Percentiles rank a stretch among this genome's conserved stretches.
phyloP scores from a whole-genome alignment of 2,888 invertebrate genomes.

The Eudemis profundana region DNA sequence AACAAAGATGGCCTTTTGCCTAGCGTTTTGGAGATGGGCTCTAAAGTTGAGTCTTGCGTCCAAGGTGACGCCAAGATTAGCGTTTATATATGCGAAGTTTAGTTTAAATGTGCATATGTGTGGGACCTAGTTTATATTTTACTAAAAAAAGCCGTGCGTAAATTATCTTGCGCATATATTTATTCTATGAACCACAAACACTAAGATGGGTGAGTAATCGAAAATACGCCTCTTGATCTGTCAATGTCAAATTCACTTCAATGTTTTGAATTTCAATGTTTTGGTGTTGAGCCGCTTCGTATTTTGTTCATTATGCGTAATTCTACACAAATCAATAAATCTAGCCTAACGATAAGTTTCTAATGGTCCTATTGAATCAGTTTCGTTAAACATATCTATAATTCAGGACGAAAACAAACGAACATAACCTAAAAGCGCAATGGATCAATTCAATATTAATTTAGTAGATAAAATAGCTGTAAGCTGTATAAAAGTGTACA shows the following conservation, averaged over 20 bases:
- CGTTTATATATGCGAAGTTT: no score
- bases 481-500: conserved; percentile 86
- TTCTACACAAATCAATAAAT: background rate
- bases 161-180: background rate
- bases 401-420: background rate
- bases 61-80: no score
- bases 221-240: conserved; percentile 24
- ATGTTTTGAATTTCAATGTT: background rate
- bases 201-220: no score
- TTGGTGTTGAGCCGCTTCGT: background rate
- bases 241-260: conserved; percentile 23
- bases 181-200: no score
- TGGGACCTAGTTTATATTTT: no score
- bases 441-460: conserved; percentile 54
- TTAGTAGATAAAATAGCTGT: conserved; percentile 83
- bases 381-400: background rate
- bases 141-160: background rate
- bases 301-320: background rate
- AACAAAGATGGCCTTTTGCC: no score
- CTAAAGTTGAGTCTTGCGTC: no score
- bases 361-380: background rate
- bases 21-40: no score
- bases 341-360: background rate
- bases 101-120: no score
- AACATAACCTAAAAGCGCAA: conserved; percentile 44